Evolutionary conservation across 2,797 vertebrate species (phyloP), one percentile per base, ranked within the genome.

Genomic region (Cirrhinus molitorella): DNA sequence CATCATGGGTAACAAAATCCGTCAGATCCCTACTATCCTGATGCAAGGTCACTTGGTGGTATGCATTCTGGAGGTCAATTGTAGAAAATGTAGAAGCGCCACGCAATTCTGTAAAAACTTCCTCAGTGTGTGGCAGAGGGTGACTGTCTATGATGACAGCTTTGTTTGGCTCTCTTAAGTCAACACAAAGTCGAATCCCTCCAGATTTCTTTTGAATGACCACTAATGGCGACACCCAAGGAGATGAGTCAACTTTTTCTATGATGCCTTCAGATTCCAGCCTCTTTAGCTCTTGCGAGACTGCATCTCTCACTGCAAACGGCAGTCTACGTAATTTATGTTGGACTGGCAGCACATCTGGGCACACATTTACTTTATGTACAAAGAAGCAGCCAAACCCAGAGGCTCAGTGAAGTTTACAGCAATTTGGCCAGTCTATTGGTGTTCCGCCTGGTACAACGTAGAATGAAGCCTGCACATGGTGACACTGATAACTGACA

Each of bases 21-120:
- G 43, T 70, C 1, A 86, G 66, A n/a, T 79, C 73, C 28, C 66
- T 66, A 37, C 78, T 85, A 2, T 84, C 67, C 4, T 31, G 17
- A 43, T 84, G 79, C 19, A 84, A 21, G 10, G 65, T 65, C 3
- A 87, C 31, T 43, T 85, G 84, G 67, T 84, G 65, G 49, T 71
- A 86, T n/a, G 85, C 74, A 71, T 61, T 84, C 40, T 73, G 68
- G 12, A 55, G 51, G n/a, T 81, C 77, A 66, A 82, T 86, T 14
- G 82, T 80, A 19, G n/a, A 84, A 12, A 80, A 65, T 81, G 87
- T 47, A 43, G 70, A 11, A 34, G 75, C 37, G 0, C 81, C 81
- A 13, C 11, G 2, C 3, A 88, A 2, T 13, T 65, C 63, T 25
- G 53, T 2, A 14, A 87, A 76, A 5, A 86, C 17, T 53, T 87